Conservation (phyloP, 1,140 invertebrate genomes). For the Bombus breviceps region DNA sequence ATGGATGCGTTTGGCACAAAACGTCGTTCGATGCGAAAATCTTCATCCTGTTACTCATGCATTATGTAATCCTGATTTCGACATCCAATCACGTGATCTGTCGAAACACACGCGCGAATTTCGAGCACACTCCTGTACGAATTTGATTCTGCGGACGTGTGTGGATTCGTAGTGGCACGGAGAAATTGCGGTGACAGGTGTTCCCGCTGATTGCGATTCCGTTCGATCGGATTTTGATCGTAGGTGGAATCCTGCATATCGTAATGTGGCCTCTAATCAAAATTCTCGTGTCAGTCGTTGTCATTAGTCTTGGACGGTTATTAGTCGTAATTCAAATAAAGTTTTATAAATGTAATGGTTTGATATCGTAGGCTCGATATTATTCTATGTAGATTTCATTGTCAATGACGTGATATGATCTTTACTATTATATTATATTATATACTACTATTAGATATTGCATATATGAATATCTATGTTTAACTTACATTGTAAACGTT, state of each 20-base stretch:
- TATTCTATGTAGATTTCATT: no score
- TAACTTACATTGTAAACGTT: no score
- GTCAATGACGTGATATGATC: no score
- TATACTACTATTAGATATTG: no score
- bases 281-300: background rate
- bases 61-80: conserved; percentile 59
- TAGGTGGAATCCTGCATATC: background rate
- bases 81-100: conserved; percentile 44
- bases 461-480: no score
- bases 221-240: background rate
- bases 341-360: no score
- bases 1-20: background rate
- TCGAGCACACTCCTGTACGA: background rate
- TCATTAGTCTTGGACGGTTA: background rate
- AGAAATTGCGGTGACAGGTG: conserved; percentile 18
- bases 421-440: no score
- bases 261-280: background rate
- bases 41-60: conserved; percentile 55
- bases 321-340: background rate
- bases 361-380: no score
- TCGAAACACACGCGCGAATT: background rate
- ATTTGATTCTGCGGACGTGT: background rate
- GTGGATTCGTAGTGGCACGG: background rate
- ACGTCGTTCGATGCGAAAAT: conserved; percentile 18
- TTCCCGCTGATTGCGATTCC: background rate